These are phyloP conservation scores for Aphelocoma californica DNA, from an alignment of 2,797 vertebrate genomes.

Conservation along the genomic window DNA sequence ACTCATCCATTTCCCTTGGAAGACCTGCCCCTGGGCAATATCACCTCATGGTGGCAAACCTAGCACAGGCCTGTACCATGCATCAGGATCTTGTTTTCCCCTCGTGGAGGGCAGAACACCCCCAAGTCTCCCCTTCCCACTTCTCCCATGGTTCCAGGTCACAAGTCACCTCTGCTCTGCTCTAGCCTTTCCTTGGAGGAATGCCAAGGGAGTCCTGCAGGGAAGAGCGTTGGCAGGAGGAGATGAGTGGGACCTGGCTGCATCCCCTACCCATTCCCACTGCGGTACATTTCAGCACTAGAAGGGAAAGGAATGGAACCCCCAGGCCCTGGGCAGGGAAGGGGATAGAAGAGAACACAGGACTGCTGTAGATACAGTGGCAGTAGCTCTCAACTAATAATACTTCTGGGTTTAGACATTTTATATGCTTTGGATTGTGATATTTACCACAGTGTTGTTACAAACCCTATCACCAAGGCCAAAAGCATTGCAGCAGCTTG, in stretches of 20 bases:
- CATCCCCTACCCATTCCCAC: background rate
- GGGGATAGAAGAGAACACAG: background rate
- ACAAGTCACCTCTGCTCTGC: background rate
- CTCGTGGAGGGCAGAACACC: background rate
- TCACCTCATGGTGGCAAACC: background rate
- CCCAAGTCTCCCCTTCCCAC: background rate
- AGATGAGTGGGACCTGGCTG: background rate
- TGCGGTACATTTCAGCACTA: background rate
- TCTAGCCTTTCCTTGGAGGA: background rate
- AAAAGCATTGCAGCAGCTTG: background rate
- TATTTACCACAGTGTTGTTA: background rate
- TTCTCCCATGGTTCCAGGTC: background rate
- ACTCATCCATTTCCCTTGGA: background rate
- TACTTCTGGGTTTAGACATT: background rate
- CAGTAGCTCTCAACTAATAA: background rate
- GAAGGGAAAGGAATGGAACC: background rate
- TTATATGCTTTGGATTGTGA: background rate
- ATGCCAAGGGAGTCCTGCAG: background rate
- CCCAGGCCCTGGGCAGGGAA: background rate
- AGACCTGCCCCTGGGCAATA: background rate
- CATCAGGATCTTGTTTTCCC: background rate
- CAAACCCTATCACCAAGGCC: background rate
- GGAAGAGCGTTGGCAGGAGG: background rate
- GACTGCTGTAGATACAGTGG: background rate
- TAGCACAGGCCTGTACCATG: fast-evolving